phyloP scores from a whole-genome alignment of 2,888 invertebrate genomes.

The Ischnura elegans region DNA sequence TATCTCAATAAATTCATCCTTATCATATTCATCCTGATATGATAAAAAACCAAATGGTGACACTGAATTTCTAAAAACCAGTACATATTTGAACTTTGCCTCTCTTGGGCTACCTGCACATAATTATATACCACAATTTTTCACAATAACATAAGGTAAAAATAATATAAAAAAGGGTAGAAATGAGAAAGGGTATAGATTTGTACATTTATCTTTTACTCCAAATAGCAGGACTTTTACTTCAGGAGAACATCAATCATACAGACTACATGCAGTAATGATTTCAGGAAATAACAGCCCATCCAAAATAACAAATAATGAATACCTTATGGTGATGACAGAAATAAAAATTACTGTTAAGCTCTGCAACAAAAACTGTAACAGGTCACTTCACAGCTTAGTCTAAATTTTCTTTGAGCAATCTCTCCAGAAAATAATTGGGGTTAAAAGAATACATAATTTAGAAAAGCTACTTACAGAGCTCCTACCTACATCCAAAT shows the following conservation, averaged over 20 bases:
- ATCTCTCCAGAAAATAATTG: neutral
- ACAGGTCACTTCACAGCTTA: neutral
- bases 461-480: slow-evolving; percentile 57
- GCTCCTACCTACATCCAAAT: slow-evolving; percentile 35
- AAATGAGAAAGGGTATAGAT: neutral
- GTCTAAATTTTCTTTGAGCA: neutral
- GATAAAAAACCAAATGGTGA: neutral
- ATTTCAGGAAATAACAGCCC: neutral
- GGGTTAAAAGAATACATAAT: slow-evolving; percentile 22
- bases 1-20: neutral
- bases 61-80: neutral
- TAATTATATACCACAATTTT: neutral
- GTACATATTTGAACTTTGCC: neutral
- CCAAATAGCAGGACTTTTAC: neutral
- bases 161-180: neutral
- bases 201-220: slow-evolving; percentile 3
- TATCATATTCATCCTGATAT: neutral
- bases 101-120: neutral
- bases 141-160: neutral
- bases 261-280: neutral
- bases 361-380: neutral
- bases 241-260: neutral
- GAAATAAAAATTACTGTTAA: neutral
- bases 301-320: neutral
- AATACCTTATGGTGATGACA: neutral